Evolutionary conservation across 2,113 vertebrate species (phyloP).

Genomic region (Ibidorhyncha struthersii): DNA sequence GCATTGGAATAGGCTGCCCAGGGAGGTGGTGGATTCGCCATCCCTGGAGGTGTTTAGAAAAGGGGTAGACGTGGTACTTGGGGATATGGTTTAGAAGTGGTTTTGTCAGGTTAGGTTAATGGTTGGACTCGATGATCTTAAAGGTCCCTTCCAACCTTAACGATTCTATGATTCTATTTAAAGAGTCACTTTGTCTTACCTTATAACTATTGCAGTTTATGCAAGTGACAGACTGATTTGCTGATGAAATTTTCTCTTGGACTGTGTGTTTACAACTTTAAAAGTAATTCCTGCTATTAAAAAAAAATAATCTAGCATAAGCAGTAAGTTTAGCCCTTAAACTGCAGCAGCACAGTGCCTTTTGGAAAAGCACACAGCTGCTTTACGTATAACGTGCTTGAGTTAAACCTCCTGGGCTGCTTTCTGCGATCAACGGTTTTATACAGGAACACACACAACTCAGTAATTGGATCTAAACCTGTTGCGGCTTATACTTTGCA

Average conservation of each 20-base stretch:
- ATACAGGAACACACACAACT: neutral
- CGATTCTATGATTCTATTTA: no score
- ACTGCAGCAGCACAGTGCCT: neutral
- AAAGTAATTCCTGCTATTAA: neutral
- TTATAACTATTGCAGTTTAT: neutral
- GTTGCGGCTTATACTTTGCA: neutral
- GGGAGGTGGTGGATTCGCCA: no score
- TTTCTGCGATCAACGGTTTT: neutral
- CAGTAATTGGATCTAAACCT: neutral
- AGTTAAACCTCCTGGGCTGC: neutral
- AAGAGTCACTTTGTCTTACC: neutral
- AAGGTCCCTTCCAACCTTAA: no score
- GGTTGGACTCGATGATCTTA: no score
- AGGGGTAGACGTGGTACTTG: no score
- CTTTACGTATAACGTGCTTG: neutral
- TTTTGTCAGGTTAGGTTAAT: no score
- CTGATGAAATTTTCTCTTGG: neutral
- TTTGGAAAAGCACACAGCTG: neutral
- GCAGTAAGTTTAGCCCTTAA: neutral
- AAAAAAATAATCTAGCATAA: neutral
- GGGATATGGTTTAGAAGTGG: no score
- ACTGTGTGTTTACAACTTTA: neutral
- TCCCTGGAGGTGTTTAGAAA: no score
- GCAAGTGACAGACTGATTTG: neutral
- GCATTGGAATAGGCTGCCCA: no score